Conservation (phyloP, 37 sponge, comb jelly and placozoan species). For the Oopsacas minuta region DNA sequence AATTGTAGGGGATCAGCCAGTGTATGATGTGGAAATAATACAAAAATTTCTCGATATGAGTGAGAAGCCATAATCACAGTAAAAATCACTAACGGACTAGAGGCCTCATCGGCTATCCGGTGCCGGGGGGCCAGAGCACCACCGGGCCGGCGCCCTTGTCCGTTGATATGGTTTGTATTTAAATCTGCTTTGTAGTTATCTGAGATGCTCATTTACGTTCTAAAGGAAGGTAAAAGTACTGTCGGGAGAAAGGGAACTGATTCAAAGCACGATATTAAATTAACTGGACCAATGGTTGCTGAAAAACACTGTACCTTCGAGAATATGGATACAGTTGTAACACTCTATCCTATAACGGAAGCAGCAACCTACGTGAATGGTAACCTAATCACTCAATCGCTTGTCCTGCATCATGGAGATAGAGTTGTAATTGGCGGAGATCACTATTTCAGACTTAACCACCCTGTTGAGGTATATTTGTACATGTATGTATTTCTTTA, state of each 20-base stretch:
- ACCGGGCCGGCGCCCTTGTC: too few relatives aligned
- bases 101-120: too few relatives aligned
- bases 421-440: constrained; percentile 67
- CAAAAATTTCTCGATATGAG: background rate
- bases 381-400: constrained; percentile 23
- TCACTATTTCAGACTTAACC: constrained; percentile 72
- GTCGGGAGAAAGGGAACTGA: constrained; percentile 34
- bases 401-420: constrained; percentile 67
- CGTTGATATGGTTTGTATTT: too few relatives aligned
- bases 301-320: constrained; percentile 46
- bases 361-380: constrained; percentile 69
- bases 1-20: too few relatives aligned
- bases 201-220: constrained; percentile 62
- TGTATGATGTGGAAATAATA: too few relatives aligned
- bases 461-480: constrained; percentile 47
- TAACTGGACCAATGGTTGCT: constrained; percentile 54
- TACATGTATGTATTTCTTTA: too few relatives aligned
- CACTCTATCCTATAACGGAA: constrained; percentile 16
- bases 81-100: too few relatives aligned
- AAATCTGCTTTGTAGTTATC: constrained; percentile 29
- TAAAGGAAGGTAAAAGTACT: constrained; percentile 60
- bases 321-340: background rate
- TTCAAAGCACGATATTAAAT: constrained; percentile 42
- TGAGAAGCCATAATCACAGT: too few relatives aligned
- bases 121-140: too few relatives aligned